phyloP scores from a whole-genome alignment of 2,113 vertebrate genomes.

The Danio rerio region DNA sequence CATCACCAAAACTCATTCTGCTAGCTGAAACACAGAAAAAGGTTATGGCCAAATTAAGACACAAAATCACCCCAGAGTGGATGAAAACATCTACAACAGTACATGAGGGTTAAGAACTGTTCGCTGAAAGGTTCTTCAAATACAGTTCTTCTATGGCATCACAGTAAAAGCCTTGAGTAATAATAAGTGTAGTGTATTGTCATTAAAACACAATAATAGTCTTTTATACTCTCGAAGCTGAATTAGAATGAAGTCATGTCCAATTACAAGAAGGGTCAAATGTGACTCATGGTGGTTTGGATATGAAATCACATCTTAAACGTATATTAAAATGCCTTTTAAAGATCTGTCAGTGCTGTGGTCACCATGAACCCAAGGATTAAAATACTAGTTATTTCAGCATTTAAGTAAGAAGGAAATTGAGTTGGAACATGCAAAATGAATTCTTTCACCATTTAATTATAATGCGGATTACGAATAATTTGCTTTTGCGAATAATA shows the following conservation, averaged over 20 bases:
- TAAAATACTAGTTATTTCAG: not conserved
- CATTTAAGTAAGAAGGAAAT: not conserved
- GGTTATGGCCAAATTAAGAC: no score
- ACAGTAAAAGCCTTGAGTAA: no score
- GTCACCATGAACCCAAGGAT: not conserved
- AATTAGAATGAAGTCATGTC: not conserved
- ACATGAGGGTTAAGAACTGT: no score
- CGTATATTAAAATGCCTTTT: not conserved
- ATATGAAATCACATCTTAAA: not conserved
- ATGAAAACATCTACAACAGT: no score
- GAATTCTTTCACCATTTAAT: slow-evolving; percentile 5
- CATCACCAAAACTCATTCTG: no score
- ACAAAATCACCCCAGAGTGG: no score
- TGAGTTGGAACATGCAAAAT: not conserved
- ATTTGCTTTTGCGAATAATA: not conserved
- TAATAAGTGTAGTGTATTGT: not conserved
- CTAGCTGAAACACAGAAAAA: no score
- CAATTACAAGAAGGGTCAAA: not conserved
- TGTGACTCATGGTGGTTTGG: not conserved
- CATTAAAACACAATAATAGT: no score
- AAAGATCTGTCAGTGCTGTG: not conserved
- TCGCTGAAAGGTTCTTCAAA: no score
- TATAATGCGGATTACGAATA: slow-evolving; percentile 9
- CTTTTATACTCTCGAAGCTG: no score
- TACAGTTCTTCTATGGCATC: no score